A percentile compares a stretch with the other conserved stretches of the same genome.
phyloP scores from a whole-genome alignment of 2,888 invertebrate species.

The Stenodera caucasica region DNA sequence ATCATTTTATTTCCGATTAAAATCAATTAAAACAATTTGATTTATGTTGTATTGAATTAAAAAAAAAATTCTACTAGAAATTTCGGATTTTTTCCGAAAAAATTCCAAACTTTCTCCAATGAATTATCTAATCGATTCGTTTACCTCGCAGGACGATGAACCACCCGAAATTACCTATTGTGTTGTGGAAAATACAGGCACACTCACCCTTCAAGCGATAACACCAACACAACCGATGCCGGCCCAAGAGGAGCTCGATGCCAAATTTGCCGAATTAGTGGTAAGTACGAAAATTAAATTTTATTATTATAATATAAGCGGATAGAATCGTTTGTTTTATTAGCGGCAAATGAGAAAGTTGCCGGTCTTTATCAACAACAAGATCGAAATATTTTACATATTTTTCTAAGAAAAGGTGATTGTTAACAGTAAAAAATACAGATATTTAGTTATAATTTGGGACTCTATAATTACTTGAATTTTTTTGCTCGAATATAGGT shows the following conservation, averaged over 20 bases:
- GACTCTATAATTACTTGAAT: no score
- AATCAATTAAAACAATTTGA: neutral
- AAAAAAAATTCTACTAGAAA: conserved; percentile 1
- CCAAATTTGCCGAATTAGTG: conserved; percentile 92
- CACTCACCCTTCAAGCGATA: conserved; percentile 82
- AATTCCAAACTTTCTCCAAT: neutral
- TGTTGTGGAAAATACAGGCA: conserved; percentile 87
- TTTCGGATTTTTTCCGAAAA: neutral
- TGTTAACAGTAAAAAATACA: no score
- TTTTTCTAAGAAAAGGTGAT: neutral
- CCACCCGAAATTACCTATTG: conserved; percentile 95
- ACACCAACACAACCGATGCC: conserved; percentile 95
- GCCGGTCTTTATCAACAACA: neutral
- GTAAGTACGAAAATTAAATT: conserved; percentile 67
- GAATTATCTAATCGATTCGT: no score
- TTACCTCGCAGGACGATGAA: conserved; percentile 81
- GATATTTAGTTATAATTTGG: no score
- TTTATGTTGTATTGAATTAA: neutral
- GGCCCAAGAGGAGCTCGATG: conserved; percentile 87
- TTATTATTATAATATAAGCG: no score
- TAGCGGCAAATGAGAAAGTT: conserved; percentile 21
- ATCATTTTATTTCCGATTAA: no score
- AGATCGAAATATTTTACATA: conserved; percentile 2
- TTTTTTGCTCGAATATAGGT: no score
- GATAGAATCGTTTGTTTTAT: no score